phyloP scores from a whole-genome alignment of 2,113 vertebrate species.

The Phaethornis superciliosus region DNA sequence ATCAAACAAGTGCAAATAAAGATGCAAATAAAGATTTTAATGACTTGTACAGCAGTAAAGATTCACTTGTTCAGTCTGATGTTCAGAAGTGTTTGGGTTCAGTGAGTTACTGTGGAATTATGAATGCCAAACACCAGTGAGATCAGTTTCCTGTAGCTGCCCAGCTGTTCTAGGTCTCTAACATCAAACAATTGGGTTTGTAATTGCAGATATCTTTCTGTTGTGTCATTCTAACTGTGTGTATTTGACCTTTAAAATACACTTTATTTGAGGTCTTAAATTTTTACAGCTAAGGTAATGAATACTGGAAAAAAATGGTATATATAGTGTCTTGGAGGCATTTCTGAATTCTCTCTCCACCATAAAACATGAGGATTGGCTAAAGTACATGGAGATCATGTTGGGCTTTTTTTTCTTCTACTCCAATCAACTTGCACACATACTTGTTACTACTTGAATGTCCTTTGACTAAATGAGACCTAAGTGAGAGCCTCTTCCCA shows the following conservation, averaged over 20 bases:
- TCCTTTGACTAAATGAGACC: background rate
- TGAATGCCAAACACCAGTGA: background rate
- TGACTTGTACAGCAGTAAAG: background rate
- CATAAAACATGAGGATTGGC: background rate
- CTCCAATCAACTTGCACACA: background rate
- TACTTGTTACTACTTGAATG: background rate
- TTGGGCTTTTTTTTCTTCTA: background rate
- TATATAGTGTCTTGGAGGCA: background rate
- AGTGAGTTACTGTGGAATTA: background rate
- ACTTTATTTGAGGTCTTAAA: background rate
- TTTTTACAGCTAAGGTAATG: background rate
- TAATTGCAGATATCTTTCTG: background rate
- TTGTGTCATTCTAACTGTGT: background rate
- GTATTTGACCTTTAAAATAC: background rate
- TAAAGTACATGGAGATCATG: background rate
- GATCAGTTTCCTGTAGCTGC: background rate
- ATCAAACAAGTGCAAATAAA: background rate
- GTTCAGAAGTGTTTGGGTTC: background rate
- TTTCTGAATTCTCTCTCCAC: background rate
- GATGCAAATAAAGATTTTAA: too few species aligned
- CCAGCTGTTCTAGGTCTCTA: background rate
- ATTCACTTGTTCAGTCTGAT: background rate
- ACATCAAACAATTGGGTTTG: background rate
- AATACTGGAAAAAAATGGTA: background rate
- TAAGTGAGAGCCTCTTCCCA: background rate